A percentile compares a stretch with the other conserved stretches of the same genome.
phyloP scores from a whole-genome alignment of 2,888 invertebrate genomes.

The Dermolepida albohirtum region DNA sequence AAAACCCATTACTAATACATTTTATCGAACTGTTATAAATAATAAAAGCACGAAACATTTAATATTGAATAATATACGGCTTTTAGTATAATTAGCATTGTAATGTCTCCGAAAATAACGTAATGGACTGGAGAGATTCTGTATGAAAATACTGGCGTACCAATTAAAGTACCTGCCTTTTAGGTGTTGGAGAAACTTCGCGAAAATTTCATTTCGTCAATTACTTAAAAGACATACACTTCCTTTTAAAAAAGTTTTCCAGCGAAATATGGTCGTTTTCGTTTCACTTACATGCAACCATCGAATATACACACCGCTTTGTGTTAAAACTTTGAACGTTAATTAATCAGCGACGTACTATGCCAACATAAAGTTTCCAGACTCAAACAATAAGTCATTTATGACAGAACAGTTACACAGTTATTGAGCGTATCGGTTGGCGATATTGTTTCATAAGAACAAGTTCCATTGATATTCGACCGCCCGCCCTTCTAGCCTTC shows the following conservation, averaged over 20 bases:
- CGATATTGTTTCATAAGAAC: slow-evolving; percentile 26
- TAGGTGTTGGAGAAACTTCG: not conserved
- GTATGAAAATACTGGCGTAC: not conserved
- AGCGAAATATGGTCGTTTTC: slow-evolving; percentile 8
- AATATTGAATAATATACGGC: not conserved
- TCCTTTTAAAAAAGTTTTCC: slow-evolving; percentile 14
- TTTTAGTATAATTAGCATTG: slow-evolving; percentile 17
- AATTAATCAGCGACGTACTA: slow-evolving; percentile 40
- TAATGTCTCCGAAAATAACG: slow-evolving; percentile 13
- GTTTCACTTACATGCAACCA: slow-evolving; percentile 23
- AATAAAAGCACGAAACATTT: not conserved
- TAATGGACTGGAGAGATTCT: not conserved
- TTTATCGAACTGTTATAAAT: no score
- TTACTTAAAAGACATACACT: slow-evolving; percentile 33
- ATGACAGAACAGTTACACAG: slow-evolving; percentile 35
- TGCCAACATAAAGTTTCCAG: slow-evolving; percentile 39
- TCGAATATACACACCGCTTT: slow-evolving; percentile 20
- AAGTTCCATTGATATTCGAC: slow-evolving; percentile 15
- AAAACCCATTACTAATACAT: no score
- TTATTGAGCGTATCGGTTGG: slow-evolving; percentile 33
- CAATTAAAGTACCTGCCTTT: slow-evolving; percentile 24
- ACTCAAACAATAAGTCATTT: slow-evolving; percentile 41
- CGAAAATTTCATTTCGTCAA: slow-evolving; percentile 19
- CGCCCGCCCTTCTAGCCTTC: slow-evolving; percentile 8
- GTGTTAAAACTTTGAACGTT: slow-evolving; percentile 42